Evolutionary conservation across 2,888 invertebrate genomes (phyloP).

Genomic region (Silvanus unidentatus): DNA sequence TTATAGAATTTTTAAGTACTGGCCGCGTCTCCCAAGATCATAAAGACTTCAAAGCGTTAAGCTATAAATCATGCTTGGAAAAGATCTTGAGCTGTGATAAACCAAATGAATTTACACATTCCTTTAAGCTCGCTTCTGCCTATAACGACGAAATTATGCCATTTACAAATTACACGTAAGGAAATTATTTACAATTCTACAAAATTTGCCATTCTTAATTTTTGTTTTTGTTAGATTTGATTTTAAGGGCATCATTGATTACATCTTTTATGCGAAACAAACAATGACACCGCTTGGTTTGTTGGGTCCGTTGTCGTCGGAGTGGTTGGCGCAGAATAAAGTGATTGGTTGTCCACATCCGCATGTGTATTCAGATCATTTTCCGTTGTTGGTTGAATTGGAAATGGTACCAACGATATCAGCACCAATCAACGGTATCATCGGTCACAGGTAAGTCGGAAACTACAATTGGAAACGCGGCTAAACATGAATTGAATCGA

Average conservation of each 20-base stretch:
- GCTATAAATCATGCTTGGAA: conserved; percentile 85
- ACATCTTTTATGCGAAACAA: conserved; percentile 96
- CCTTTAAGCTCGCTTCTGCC: conserved; percentile 91
- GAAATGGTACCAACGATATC: conserved; percentile 79
- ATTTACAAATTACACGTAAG: conserved; percentile 97
- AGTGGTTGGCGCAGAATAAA: conserved; percentile 93
- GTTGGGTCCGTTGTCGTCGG: conserved; percentile 87
- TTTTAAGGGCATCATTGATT: conserved; percentile 99
- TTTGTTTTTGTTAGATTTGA: conserved; percentile 66
- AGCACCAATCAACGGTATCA: conserved; percentile 70
- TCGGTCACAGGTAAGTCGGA: conserved; percentile 71
- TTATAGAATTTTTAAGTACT: conserved; percentile 89
- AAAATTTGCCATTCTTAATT: not conserved
- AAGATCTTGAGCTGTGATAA: conserved; percentile 84
- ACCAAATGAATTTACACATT: conserved; percentile 86
- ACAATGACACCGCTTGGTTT: conserved; percentile 93
- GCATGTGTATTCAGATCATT: conserved; percentile 94
- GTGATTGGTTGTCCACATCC: conserved; percentile 97
- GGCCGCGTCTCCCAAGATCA: conserved; percentile 89
- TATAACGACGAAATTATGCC: conserved; percentile 96
- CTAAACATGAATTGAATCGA: too few species aligned
- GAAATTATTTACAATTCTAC: not conserved
- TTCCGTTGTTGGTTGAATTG: conserved; percentile 83
- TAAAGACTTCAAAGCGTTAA: conserved; percentile 92
- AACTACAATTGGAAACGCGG: not conserved